Conservation (phyloP, 2,113 vertebrate species). For the Podarcis cretensis region DNA sequence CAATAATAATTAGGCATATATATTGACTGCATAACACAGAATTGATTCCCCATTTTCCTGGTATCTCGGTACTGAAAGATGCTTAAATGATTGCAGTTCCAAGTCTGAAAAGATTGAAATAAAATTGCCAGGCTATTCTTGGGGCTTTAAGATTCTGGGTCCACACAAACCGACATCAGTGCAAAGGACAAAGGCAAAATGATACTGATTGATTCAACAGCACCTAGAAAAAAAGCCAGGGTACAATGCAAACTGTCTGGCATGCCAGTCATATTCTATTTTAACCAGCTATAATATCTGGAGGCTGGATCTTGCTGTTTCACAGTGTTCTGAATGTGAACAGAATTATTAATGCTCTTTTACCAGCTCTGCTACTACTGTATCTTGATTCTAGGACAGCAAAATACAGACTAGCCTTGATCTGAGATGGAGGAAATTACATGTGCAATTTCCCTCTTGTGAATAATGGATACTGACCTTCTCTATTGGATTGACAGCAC, state of each 20-base stretch:
- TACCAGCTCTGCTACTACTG: slow-evolving; percentile 16
- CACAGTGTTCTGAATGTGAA: neutral
- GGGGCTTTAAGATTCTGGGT: neutral
- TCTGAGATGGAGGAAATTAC: slow-evolving; percentile 34
- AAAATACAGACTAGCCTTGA: slow-evolving; percentile 37
- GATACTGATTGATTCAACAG: neutral
- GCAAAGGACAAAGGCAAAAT: neutral
- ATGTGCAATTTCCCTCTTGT: slow-evolving; percentile 44
- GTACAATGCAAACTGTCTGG: neutral
- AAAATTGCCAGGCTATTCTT: neutral
- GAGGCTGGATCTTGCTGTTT: neutral
- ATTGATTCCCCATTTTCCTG: neutral
- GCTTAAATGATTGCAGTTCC: neutral
- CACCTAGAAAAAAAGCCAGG: neutral
- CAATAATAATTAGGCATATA: neutral
- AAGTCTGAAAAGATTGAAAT: neutral
- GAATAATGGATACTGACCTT: slow-evolving; percentile 54
- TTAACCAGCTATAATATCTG: neutral
- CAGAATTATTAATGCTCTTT: slow-evolving; percentile 14
- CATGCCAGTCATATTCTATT: neutral
- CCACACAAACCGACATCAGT: neutral
- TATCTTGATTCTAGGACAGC: slow-evolving; percentile 36
- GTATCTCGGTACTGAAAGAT: neutral
- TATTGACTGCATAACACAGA: no score
- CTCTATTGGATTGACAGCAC: neutral